Evolutionary conservation across 2,797 vertebrate genomes (phyloP), one percentile per base, ranked within the genome.

Genomic region (Falco biarmicus): DNA sequence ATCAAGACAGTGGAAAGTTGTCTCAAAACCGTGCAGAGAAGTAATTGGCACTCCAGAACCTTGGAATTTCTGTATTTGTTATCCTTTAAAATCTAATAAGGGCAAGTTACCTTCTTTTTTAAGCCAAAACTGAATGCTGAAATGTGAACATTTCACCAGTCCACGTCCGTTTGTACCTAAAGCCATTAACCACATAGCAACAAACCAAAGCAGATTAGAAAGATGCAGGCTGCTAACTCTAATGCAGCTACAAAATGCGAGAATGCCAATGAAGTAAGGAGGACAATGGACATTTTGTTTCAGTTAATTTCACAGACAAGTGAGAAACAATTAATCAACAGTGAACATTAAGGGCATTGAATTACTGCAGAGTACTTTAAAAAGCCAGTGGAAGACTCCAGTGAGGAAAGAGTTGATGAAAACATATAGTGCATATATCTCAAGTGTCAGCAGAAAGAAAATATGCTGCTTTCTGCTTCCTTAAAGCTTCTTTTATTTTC

Each of bases 291-390:
- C 53, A 9, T 48, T 94, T 84, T 93, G 71, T 69, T 78, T 80
- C 64, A 50, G 77, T 39, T 96, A 69, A 93, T 90, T 91, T 89
- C 80, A 85, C 75, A 68, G 80, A 69, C 47, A 95, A 93, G 69
- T 43, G 57, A 81, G 76, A 84, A 93, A 43, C 56, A 71, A 66
- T 87, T 74, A 64, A 79, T 93, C 89, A 93, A 74, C 45, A 59
- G 17, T 6, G 26, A 93, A 65, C 2, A 3, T 59, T 54, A 90
- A 84, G 48, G 80, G 68, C 13, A 3, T 0, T 47, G 51, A 59
- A 71, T 57, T 93, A 87, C 82, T 85, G n/a, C 43, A 37, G 61
- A 66, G 37, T 54, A 43, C 20, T 85, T 86, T 26, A 12, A 73
- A 85, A 85, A 60, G 45, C 41, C n/a, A 11, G 8, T 25, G 48